These are phyloP conservation scores for Phymatocera aterrima DNA, from an alignment of 2,888 invertebrate species.

Conservation along the genomic window DNA sequence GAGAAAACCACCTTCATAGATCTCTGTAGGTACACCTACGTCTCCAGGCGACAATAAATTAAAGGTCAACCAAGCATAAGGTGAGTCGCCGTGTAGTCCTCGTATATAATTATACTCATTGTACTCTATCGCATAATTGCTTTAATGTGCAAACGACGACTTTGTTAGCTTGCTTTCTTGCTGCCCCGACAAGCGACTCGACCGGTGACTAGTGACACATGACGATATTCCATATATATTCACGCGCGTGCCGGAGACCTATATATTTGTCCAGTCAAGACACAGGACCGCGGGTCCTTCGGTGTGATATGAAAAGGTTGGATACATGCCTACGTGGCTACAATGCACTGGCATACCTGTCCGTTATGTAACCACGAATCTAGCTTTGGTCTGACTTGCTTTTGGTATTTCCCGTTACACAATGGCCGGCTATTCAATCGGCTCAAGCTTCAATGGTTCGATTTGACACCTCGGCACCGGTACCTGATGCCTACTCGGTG, in stretches of 20 bases:
- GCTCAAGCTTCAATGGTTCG: not conserved
- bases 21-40: no score
- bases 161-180: not conserved
- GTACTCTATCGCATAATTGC: not conserved
- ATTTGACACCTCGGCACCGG: not conserved
- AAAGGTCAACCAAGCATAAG: conserved; percentile 25
- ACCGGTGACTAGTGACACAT: no score
- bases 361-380: conserved; percentile 20
- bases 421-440: conserved; percentile 1
- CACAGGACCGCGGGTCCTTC: no score
- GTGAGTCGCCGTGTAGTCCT: no score
- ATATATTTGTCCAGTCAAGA: not conserved
- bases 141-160: not conserved
- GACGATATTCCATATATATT: no score
- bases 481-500: not conserved
- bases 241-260: not conserved
- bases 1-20: not conserved
- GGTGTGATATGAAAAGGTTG: no score
- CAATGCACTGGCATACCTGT: conserved; percentile 2
- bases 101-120: no score
- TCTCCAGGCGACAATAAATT: not conserved
- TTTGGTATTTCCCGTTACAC: conserved; percentile 42
- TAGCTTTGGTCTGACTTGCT: not conserved
- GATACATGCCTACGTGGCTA: not conserved
- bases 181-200: not conserved